Base-by-base conservation (phyloP, 2,113 vertebrate species). In the Siniperca chuatsi region DNA sequence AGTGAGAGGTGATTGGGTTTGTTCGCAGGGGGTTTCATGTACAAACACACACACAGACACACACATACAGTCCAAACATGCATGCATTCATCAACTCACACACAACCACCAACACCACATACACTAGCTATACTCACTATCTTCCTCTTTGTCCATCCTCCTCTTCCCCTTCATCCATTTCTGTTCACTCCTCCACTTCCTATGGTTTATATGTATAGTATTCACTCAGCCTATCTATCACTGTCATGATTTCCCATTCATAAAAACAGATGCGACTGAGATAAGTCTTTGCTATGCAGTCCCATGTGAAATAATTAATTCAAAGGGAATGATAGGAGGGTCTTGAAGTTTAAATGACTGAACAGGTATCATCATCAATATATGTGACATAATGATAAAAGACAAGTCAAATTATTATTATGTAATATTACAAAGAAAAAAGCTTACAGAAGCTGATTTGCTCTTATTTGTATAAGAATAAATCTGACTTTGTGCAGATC, bases 191-290 rank as follows among this genome's bases (percentile, higher is more conserved):
- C 73, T 42, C 54, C 62, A 57, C 77, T 62, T 60, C 69, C 77
- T 48, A 64, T 75, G 76, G 42, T 67, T 89, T 74, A 80, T 20
- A 79, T 85, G 68, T 81, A 64, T 72, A 81, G 70, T 70, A 74
- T 90, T 80, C 46, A 71, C 77, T 76, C 44, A 62, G 67, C 77
- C 67, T 67, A 77, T 90, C 85, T 48, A 29, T 90, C 85, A 82
- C 73, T 82, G 81, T 88, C 86, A 82, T 89, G 42, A 82, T 66
- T 79, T 78, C 73, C 90, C 94, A 95, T 95, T 94, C 93, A 94
- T 93, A 91, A 93, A 91, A 93, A 92, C 23, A 23, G 81, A 84
- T 71, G 77, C 64, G 7, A 46, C 73, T 85, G 42, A 60, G 77
- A 82, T 75, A 67, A 72, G 33, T 75, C 48, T 50, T 20, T 35